phyloP scores from a whole-genome alignment of 2,113 vertebrate species.

The Scomber japonicus region DNA sequence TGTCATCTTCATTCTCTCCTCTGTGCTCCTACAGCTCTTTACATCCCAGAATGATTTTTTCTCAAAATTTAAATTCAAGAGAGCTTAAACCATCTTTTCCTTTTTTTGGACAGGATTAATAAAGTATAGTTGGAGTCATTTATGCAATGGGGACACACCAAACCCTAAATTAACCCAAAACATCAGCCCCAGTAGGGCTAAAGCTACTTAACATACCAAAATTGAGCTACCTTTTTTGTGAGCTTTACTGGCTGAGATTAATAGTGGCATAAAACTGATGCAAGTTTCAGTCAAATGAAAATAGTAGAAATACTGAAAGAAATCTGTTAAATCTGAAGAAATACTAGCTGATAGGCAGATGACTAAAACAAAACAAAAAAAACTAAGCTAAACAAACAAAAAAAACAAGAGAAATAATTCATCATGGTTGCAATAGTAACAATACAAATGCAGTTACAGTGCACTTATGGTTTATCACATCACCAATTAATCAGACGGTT shows the following conservation, averaged over 20 bases:
- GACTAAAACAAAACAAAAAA: no score
- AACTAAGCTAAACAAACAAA: no score
- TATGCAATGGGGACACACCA: not conserved
- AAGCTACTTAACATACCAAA: not conserved
- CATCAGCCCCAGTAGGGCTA: not conserved
- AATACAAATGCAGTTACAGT: no score
- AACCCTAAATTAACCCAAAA: not conserved
- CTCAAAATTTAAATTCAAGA: not conserved
- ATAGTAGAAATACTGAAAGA: no score
- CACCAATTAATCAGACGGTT: no score
- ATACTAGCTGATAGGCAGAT: no score
- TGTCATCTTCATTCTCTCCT: slow-evolving; percentile 9
- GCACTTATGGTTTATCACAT: no score
- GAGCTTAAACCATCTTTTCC: not conserved
- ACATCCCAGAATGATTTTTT: slow-evolving; percentile 4
- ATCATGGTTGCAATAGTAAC: no score
- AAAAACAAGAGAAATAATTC: no score
- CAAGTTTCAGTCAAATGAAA: no score
- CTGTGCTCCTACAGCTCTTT: not conserved
- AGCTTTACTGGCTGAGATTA: not conserved
- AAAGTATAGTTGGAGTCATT: not conserved
- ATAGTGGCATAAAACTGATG: no score
- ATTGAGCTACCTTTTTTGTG: not conserved
- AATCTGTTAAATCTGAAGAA: no score
- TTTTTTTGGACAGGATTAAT: not conserved